These are phyloP conservation scores for Taeniopygia guttata DNA, from an alignment of 2,797 vertebrate species.

Conservation along the genomic window DNA sequence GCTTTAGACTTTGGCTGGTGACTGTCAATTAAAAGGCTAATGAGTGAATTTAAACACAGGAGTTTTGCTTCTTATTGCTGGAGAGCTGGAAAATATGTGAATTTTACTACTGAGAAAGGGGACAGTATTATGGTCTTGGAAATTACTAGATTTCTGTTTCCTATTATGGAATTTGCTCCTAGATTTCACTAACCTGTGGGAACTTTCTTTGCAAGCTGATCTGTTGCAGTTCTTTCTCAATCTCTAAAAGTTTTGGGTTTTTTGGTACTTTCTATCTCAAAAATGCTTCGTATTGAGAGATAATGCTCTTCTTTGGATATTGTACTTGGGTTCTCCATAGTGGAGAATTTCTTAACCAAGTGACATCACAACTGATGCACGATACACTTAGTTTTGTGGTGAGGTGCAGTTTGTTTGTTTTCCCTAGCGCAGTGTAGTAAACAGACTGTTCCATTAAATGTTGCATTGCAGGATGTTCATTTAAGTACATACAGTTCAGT, in stretches of 20 bases:
- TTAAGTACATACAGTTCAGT: neutral
- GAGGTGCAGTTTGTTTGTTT: neutral
- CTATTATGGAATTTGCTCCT: neutral
- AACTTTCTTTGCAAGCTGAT: neutral
- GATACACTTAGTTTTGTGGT: neutral
- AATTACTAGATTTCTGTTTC: neutral
- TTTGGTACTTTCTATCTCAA: neutral
- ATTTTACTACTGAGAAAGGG: neutral
- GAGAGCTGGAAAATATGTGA: neutral
- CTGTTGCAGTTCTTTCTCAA: neutral
- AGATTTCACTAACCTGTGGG: neutral
- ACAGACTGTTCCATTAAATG: neutral
- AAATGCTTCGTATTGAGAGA: neutral
- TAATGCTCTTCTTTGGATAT: neutral
- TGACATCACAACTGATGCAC: neutral
- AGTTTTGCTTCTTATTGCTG: neutral
- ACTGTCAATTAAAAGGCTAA: fast-evolving
- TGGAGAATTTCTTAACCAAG: neutral
- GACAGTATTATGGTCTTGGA: neutral
- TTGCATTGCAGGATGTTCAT: neutral
- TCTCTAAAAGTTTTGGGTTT: neutral
- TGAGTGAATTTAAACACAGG: neutral
- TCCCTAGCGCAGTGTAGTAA: neutral
- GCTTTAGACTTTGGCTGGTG: neutral
- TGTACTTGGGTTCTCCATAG: neutral